These are phyloP conservation scores for Leptoclinus maculatus DNA, from an alignment of 2,797 vertebrate species.

Conservation along the genomic window DNA sequence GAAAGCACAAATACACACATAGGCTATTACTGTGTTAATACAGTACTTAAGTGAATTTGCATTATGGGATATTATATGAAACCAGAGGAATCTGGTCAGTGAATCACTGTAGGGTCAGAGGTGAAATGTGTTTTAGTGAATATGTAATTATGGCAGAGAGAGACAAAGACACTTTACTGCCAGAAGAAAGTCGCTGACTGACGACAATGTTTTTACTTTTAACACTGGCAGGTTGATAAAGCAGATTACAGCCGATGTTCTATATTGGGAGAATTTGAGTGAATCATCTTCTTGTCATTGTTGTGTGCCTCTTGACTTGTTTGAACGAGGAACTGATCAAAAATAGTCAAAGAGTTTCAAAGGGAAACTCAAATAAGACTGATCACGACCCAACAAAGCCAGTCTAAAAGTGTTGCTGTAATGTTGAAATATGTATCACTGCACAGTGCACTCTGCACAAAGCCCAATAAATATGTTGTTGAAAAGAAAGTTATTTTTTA, in stretches of 20 bases:
- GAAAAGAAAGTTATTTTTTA: too few species aligned
- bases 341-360: background rate
- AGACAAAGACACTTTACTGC: background rate
- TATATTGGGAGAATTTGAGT: background rate
- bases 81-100: background rate
- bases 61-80: background rate
- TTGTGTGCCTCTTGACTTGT: background rate
- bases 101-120: background rate
- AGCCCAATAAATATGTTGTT: background rate
- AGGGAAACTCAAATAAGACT: background rate
- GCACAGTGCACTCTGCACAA: background rate
- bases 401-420: background rate
- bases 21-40: background rate
- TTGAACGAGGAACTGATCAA: background rate
- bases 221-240: background rate
- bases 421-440: background rate
- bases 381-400: background rate
- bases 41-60: background rate
- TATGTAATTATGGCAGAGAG: background rate
- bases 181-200: background rate
- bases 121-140: background rate
- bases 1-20: slow-evolving; percentile 1
- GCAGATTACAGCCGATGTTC: background rate
- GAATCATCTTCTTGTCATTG: background rate
- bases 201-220: slow-evolving; percentile 6